Percentiles rank a stretch among this genome's conserved stretches.
Evolutionary conservation across 2,888 invertebrate species (phyloP).

Genomic region (Morpho deidamia): DNA sequence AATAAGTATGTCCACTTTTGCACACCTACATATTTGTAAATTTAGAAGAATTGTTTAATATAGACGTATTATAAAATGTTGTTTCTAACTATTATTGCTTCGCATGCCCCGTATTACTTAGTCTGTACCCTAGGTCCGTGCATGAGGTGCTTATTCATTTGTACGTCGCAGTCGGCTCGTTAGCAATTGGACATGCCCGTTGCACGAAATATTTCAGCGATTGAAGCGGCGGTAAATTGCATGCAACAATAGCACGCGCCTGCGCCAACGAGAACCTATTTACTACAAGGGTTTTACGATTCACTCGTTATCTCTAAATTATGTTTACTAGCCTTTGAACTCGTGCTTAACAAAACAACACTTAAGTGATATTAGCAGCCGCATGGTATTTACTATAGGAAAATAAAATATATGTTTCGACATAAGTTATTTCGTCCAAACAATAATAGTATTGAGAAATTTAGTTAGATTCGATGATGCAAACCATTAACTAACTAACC

Average conservation of each 20-base stretch:
- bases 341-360: conserved; percentile 21
- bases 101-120: conserved; percentile 29
- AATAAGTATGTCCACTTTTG: no score
- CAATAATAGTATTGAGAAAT: no score
- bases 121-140: conserved; percentile 48
- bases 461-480: no score
- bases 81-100: conserved; percentile 12
- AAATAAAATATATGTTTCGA: no score
- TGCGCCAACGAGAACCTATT: conserved; percentile 51
- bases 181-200: conserved; percentile 77
- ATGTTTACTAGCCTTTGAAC: conserved; percentile 38
- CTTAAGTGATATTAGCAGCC: background rate
- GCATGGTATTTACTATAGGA: background rate
- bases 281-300: conserved; percentile 68
- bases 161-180: conserved; percentile 73
- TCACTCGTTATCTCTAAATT: conserved; percentile 71
- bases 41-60: no score
- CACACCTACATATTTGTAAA: no score
- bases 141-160: conserved; percentile 73
- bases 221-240: conserved; percentile 77
- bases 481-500: no score
- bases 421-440: no score
- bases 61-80: no score
- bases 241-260: conserved; percentile 61
- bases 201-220: conserved; percentile 78